A percentile compares a stretch with the other conserved stretches of the same genome.
These are phyloP conservation scores for Pachypeltis micranthus DNA, from an alignment of 1,140 invertebrate genomes.

Conservation along the genomic window DNA sequence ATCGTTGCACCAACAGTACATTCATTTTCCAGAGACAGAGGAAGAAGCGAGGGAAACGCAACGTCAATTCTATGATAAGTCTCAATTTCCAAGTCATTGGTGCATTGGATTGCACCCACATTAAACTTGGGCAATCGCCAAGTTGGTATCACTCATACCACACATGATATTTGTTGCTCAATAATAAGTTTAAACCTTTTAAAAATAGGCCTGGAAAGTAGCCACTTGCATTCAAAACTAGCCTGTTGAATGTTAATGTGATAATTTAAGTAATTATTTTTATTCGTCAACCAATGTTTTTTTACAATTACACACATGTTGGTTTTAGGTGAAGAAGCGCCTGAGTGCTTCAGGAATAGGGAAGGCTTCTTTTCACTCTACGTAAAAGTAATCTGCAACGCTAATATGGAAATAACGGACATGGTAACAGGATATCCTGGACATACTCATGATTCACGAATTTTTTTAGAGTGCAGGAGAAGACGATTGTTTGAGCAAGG, in stretches of 20 bases:
- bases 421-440: constrained; percentile 35
- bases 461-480: constrained; percentile 27
- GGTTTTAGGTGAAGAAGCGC: too few species aligned
- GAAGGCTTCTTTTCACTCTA: constrained; percentile 37
- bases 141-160: constrained; percentile 18
- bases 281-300: too few species aligned
- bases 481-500: constrained; percentile 20
- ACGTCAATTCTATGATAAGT: constrained; percentile 30
- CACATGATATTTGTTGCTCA: neutral
- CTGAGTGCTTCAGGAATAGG: constrained; percentile 35
- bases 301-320: too few species aligned
- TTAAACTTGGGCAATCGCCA: constrained; percentile 34
- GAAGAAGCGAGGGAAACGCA: constrained; percentile 23
- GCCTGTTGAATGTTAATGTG: too few species aligned
- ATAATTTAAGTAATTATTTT: too few species aligned
- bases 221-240: too few species aligned
- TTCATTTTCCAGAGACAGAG: too few species aligned
- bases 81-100: constrained; percentile 34
- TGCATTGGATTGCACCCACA: constrained; percentile 35
- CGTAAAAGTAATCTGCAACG: constrained; percentile 32
- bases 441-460: constrained; percentile 28
- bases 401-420: constrained; percentile 31
- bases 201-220: too few species aligned
- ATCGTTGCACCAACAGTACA: too few species aligned
- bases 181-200: too few species aligned